These are phyloP conservation scores for Heterochromis multidens DNA, from an alignment of 2,113 vertebrate species.

Conservation along the genomic window DNA sequence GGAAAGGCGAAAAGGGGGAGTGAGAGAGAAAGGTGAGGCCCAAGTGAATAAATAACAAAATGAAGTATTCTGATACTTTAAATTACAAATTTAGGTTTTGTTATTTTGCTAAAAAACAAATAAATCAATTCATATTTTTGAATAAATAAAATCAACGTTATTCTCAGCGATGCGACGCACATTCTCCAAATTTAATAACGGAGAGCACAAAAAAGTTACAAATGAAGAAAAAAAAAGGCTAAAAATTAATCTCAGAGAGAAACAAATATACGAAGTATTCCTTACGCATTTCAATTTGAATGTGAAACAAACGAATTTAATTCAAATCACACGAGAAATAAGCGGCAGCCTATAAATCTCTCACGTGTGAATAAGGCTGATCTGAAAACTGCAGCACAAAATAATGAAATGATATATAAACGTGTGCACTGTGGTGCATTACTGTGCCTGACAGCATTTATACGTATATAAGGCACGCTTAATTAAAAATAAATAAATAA, in stretches of 20 bases:
- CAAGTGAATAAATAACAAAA: background rate
- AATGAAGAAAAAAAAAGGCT: background rate
- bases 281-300: background rate
- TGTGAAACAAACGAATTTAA: background rate
- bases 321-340: background rate
- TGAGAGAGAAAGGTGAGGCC: background rate
- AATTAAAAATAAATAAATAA: background rate
- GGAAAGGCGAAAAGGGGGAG: background rate
- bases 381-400: background rate
- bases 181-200: background rate
- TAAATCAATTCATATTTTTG: too few species aligned
- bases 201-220: background rate
- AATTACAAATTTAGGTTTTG: background rate
- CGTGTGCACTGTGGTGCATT: background rate
- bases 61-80: background rate
- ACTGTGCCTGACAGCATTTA: background rate
- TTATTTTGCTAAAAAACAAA: too few species aligned
- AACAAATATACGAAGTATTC: background rate
- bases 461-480: too few species aligned
- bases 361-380: background rate
- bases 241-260: background rate
- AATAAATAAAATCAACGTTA: background rate
- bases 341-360: conserved; percentile 12
- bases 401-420: background rate
- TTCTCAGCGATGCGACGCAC: background rate